Conservation (phyloP, 2,888 invertebrate genomes). For the Sesamia inferens region DNA sequence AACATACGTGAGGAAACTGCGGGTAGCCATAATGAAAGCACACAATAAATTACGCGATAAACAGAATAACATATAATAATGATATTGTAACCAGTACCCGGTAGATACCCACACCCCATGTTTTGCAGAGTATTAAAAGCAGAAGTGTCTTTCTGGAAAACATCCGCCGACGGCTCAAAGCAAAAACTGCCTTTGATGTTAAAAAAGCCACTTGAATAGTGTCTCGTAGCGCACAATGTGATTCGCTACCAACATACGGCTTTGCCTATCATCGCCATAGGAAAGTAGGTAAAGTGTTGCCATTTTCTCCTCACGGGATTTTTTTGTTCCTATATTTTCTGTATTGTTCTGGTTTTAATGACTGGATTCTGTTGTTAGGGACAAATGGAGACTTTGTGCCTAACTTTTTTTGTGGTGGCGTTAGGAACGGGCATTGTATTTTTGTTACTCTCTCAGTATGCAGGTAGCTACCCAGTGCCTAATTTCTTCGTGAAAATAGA, state of each 20-base stretch:
- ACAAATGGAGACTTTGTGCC: slow-evolving; percentile 37
- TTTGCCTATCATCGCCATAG: slow-evolving; percentile 53
- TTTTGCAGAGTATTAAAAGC: slow-evolving; percentile 39
- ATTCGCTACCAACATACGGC: slow-evolving; percentile 54
- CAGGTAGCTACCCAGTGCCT: neutral
- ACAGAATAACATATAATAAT: neutral
- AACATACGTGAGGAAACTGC: too few species aligned
- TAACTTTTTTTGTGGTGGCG: slow-evolving; percentile 35
- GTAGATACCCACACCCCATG: neutral
- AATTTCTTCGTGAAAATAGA: neutral
- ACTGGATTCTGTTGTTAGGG: slow-evolving; percentile 50
- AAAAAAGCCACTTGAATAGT: slow-evolving; percentile 80
- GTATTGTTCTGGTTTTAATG: slow-evolving; percentile 56
- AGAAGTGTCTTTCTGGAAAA: slow-evolving; percentile 54
- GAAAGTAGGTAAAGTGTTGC: slow-evolving; percentile 63
- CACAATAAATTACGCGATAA: neutral
- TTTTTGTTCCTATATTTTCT: slow-evolving; percentile 53
- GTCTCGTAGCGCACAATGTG: slow-evolving; percentile 73
- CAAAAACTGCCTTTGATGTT: slow-evolving; percentile 79
- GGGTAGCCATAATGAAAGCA: neutral
- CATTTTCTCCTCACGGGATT: slow-evolving; percentile 56
- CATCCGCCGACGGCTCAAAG: slow-evolving; percentile 69
- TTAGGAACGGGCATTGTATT: slow-evolving; percentile 28
- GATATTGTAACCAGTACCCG: neutral
- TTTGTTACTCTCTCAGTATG: neutral